Evolutionary conservation across 1,140 invertebrate genomes (phyloP).

Genomic region (Drosophila suzukii): DNA sequence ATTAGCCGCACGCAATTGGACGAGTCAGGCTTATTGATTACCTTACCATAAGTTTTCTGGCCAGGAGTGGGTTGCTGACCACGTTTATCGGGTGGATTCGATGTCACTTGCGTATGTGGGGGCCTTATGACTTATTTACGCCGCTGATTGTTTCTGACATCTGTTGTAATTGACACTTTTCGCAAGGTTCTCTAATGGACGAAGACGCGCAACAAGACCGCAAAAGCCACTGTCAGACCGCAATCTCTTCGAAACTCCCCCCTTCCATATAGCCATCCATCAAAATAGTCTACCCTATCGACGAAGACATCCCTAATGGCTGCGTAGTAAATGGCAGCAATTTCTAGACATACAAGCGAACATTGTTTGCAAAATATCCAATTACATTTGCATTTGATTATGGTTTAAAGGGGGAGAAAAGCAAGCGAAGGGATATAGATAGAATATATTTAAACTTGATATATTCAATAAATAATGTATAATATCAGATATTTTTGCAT

Average conservation of each 20-base stretch:
- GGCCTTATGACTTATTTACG: conserved; percentile 69
- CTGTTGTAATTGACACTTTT: conserved; percentile 77
- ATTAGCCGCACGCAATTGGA: conserved; percentile 74
- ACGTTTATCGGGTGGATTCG: neutral
- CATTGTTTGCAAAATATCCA: conserved; percentile 59
- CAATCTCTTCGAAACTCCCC: conserved; percentile 16
- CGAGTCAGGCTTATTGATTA: conserved; percentile 44
- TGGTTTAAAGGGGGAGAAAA: conserved; percentile 3
- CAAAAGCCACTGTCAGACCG: conserved; percentile 52
- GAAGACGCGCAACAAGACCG: conserved; percentile 36
- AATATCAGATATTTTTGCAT: neutral
- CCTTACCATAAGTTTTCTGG: conserved; percentile 1
- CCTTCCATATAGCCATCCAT: conserved; percentile 15
- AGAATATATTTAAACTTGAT: conserved; percentile 39
- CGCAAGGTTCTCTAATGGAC: conserved; percentile 59
- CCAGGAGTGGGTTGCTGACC: neutral
- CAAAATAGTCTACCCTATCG: conserved; percentile 21
- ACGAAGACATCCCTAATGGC: conserved; percentile 47
- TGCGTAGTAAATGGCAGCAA: conserved; percentile 30
- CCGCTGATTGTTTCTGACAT: conserved; percentile 75
- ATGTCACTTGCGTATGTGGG: conserved; percentile 31
- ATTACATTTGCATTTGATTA: conserved; percentile 59
- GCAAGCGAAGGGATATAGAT: neutral
- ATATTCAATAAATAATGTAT: conserved; percentile 27
- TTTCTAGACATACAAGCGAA: conserved; percentile 31